Evolutionary conservation across 2,113 vertebrate genomes (phyloP), one percentile per base, ranked within the genome.

Genomic region (Camelus bactrianus): DNA sequence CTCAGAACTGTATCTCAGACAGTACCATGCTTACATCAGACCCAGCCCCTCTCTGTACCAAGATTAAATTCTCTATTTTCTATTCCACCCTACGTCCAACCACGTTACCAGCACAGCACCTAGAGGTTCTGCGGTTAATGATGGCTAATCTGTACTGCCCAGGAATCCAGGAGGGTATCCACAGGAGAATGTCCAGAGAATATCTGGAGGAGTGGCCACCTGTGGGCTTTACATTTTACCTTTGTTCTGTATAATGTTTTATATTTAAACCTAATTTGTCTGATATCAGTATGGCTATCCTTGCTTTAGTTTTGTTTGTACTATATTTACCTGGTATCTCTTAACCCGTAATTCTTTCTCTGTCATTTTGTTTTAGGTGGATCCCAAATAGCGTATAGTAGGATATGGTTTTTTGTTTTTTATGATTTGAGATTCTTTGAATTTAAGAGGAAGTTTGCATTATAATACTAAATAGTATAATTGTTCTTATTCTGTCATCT

Each of bases 371-470:
- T 62, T 93, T 93, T 88, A 72, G 48, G 35, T 72, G 5, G 35
- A 76, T 94, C 7, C 83, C 20, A 70, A 90, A 56, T 76, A 87
- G 35, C 20, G 35, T 48, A 35, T 52, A 48, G n/a, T 89, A 77
- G 20, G n/a, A 60, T 79, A n/a, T 69, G 7, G 5, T 32, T 64
- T 72, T 81, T 24, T 28, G 3, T 5, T 62, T 93, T 91, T 81
- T 50, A 42, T 84, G 26, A 75, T 64, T 77, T 92, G 72, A 89
- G 28, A 50, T 58, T 65, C 28, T 90, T 93, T 64, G 42, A 65
- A 73, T 88, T 92, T 93, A 89, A 84, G 75, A 72, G 19, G 58
- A 93, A 81, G 48, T 95, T 65, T 93, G 15, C 6, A 54, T n/a
- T 72, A 67, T 81, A 16, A 54, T 32, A 86, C 75, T 38, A 67